phyloP scores from a whole-genome alignment of 2,113 vertebrate species.

The Ivindomyrus marchei region DNA sequence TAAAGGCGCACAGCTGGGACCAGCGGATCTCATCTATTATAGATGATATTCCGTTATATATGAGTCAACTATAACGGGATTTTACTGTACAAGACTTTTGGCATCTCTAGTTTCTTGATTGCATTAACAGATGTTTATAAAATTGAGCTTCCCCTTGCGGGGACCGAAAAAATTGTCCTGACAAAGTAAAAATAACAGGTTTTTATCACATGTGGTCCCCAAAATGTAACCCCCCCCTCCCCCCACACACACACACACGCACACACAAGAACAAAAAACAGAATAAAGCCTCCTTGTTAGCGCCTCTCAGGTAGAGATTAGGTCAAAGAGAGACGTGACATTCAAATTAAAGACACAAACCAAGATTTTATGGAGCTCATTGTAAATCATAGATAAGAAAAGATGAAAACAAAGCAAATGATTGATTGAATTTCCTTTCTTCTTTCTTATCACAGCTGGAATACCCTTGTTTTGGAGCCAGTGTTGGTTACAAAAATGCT shows the following conservation, averaged over 20 bases:
- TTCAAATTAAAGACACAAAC: neutral
- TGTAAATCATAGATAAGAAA: slow-evolving; percentile 15
- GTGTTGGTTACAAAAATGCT: neutral
- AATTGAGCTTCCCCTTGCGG: no score
- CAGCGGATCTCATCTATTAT: no score
- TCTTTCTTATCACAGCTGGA: neutral
- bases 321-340: neutral
- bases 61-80: no score
- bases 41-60: no score
- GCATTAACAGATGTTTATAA: no score
- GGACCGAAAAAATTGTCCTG: no score
- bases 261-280: neutral
- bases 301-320: neutral
- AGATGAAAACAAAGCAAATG: neutral
- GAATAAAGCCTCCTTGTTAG: neutral
- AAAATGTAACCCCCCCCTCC: no score
- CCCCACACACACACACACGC: neutral
- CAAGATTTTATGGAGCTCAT: neutral
- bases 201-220: no score
- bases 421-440: neutral
- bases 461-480: neutral
- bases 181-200: no score
- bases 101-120: no score
- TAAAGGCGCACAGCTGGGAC: no score
- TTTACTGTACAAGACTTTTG: no score